Evolutionary conservation across 2,888 invertebrate genomes (phyloP).

Genomic region (Gerris lacustris): DNA sequence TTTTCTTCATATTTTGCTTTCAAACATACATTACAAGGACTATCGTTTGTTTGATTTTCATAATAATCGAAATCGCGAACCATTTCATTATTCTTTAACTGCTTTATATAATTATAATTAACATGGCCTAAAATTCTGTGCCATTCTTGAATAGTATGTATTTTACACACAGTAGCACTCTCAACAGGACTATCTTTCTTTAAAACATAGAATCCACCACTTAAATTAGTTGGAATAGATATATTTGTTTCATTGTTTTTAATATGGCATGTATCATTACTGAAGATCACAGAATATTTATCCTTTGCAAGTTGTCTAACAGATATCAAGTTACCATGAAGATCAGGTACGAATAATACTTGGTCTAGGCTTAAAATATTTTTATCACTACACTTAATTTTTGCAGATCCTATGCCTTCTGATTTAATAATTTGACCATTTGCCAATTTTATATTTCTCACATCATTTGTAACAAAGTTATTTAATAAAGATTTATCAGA

Average conservation of each 20-base stretch:
- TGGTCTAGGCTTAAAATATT: not conserved
- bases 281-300: not conserved
- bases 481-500: not conserved
- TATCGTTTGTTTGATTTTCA: not conserved
- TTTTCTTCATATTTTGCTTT: not conserved
- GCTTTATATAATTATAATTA: not conserved
- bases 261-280: not conserved
- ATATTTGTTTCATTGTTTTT: not conserved
- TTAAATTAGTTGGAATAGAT: not conserved
- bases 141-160: not conserved
- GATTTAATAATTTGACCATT: not conserved
- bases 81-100: not conserved
- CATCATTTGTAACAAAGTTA: not conserved
- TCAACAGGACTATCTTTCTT: not conserved
- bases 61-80: not conserved
- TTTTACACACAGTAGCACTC: not conserved
- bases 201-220: not conserved
- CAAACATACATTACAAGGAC: not conserved
- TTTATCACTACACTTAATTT: not conserved
- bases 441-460: not conserved
- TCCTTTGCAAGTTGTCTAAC: not conserved
- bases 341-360: not conserved
- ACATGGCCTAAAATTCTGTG: not conserved
- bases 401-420: not conserved
- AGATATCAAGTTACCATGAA: not conserved